These are phyloP conservation scores for Lampris megalopsis DNA, from an alignment of 2,113 vertebrate genomes.

Conservation along the genomic window DNA sequence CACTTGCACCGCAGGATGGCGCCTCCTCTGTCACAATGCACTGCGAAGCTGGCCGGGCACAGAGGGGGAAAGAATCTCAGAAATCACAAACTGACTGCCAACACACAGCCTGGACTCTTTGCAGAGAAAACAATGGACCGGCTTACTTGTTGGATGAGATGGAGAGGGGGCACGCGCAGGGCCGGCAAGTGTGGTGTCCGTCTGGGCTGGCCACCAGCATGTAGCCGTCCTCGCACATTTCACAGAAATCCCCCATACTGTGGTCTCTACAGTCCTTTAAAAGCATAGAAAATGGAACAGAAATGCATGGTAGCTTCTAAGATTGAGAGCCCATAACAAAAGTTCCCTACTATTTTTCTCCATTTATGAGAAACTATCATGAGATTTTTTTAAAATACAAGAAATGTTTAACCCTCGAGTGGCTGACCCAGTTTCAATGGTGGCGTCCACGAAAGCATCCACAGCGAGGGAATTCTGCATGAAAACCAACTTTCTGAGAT, in stretches of 20 bases:
- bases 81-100: background rate
- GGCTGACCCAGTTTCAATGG: too few species aligned
- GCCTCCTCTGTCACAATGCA: constrained; percentile 87
- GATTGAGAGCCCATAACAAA: too few species aligned
- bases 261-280: constrained; percentile 89
- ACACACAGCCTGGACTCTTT: background rate
- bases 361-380: too few species aligned
- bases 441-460: too few species aligned
- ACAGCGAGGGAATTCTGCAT: too few species aligned
- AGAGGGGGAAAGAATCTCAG: constrained; percentile 41
- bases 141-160: constrained; percentile 87
- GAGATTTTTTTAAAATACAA: too few species aligned
- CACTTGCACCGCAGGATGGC: constrained; percentile 88
- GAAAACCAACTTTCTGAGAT: too few species aligned
- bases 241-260: constrained; percentile 91
- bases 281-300: too few species aligned
- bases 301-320: too few species aligned
- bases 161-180: constrained; percentile 91
- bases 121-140: background rate
- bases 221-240: constrained; percentile 90
- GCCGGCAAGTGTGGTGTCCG: constrained; percentile 81
- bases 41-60: constrained; percentile 87
- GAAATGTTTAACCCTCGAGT: too few species aligned
- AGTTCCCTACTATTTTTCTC: too few species aligned
- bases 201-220: constrained; percentile 71